Conservation (phyloP, 1,140 invertebrate species). For the Formica selysi region DNA sequence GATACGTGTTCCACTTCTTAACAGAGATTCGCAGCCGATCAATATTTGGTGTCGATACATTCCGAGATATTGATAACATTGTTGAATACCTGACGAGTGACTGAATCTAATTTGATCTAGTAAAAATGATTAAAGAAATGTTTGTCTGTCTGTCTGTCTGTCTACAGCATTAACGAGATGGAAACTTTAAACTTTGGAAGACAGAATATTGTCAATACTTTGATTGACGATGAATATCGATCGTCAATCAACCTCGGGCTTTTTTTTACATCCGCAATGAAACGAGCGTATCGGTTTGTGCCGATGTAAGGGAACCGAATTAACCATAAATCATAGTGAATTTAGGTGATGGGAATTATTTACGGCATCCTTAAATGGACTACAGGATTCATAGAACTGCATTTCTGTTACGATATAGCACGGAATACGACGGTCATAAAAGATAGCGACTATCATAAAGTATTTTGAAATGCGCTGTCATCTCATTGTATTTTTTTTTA, state of each 20-base stretch:
- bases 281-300: neutral
- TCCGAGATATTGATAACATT: neutral
- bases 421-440: slow-evolving; percentile 69
- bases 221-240: slow-evolving; percentile 40
- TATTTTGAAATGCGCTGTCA: slow-evolving; percentile 51
- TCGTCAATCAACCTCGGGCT: neutral
- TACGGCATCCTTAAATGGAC: slow-evolving; percentile 55
- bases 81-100: neutral
- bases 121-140: neutral
- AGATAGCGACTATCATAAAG: slow-evolving; percentile 71
- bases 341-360: slow-evolving; percentile 69
- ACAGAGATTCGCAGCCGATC: neutral
- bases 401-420: slow-evolving; percentile 65
- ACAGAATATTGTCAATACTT: neutral
- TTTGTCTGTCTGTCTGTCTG: neutral
- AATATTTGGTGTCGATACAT: neutral
- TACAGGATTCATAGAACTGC: slow-evolving; percentile 57
- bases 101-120: neutral
- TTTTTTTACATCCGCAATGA: neutral
- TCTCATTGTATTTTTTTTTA: slow-evolving; percentile 35
- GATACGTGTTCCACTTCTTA: neutral
- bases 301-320: slow-evolving; percentile 50
- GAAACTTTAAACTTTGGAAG: neutral
- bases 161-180: slow-evolving; percentile 9
- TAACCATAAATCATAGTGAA: slow-evolving; percentile 71